Percentiles rank a stretch among this genome's conserved stretches.
These are phyloP conservation scores for Kryptolebias ocellatus DNA, from an alignment of 2,797 vertebrate species.

Conservation along the genomic window DNA sequence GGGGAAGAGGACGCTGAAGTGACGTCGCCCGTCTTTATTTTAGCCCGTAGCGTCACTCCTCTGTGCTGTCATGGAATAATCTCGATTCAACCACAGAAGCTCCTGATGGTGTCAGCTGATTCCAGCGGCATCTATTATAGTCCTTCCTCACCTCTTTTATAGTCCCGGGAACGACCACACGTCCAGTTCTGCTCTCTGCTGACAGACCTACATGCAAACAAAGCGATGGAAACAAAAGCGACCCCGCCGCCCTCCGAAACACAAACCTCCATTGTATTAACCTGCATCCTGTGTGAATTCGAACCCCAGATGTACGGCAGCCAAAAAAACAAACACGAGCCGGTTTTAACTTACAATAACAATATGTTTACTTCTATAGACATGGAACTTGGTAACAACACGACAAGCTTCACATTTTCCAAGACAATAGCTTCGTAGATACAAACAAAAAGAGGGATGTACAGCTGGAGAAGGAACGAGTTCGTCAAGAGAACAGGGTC, in stretches of 20 bases:
- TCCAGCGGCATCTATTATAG: slow-evolving; percentile 57
- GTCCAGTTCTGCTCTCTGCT: slow-evolving; percentile 44
- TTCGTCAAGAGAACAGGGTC: slow-evolving; percentile 29
- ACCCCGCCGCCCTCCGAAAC: neutral
- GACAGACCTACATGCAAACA: slow-evolving; percentile 54
- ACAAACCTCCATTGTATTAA: slow-evolving; percentile 32
- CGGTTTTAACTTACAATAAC: slow-evolving; percentile 50
- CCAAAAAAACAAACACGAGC: slow-evolving; percentile 22
- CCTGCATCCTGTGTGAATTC: slow-evolving; percentile 25
- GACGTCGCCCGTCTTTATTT: slow-evolving; percentile 64
- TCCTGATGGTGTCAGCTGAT: slow-evolving; percentile 34
- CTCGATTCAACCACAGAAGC: slow-evolving; percentile 15
- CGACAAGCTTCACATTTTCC: slow-evolving; percentile 72
- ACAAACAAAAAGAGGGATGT: slow-evolving; percentile 47
- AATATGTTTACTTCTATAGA: slow-evolving; percentile 76
- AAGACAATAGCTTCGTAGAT: slow-evolving; percentile 69
- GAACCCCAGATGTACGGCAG: neutral
- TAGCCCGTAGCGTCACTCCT: slow-evolving; percentile 26
- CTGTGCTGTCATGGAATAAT: slow-evolving; percentile 12
- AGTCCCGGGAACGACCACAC: slow-evolving; percentile 22
- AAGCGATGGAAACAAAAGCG: slow-evolving; percentile 52
- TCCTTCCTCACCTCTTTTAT: slow-evolving; percentile 44
- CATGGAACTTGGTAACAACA: slow-evolving; percentile 66
- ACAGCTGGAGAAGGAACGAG: neutral
- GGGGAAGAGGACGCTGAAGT: slow-evolving; percentile 44